These are phyloP conservation scores for Troides helena DNA, from an alignment of 2,888 invertebrate genomes.

Conservation along the genomic window DNA sequence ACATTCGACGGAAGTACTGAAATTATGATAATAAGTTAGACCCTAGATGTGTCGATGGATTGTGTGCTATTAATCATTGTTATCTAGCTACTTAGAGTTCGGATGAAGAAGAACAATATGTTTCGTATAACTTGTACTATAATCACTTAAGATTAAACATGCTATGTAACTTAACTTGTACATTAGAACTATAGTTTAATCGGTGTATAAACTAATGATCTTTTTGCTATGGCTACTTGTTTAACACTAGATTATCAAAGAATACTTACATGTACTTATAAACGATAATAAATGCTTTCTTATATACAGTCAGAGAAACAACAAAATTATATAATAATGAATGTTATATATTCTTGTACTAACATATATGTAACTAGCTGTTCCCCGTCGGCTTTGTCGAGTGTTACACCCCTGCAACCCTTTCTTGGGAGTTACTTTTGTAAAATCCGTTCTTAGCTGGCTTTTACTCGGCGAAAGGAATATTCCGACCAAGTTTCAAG, in stretches of 20 bases:
- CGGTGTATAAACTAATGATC: background rate
- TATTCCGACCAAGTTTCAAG: too few relatives aligned
- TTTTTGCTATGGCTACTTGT: background rate
- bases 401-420: too few relatives aligned
- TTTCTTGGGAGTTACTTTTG: too few relatives aligned
- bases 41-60: background rate
- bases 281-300: too few relatives aligned
- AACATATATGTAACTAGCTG: too few relatives aligned
- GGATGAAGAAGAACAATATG: background rate
- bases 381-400: too few relatives aligned
- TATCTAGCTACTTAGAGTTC: background rate
- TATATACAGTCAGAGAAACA: too few relatives aligned
- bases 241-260: background rate
- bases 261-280: background rate
- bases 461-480: too few relatives aligned
- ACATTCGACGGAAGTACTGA: background rate
- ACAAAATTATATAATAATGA: too few relatives aligned
- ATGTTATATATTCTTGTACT: too few relatives aligned
- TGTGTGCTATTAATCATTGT: background rate
- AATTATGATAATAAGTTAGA: conserved; percentile 6
- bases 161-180: background rate
- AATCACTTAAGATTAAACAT: background rate
- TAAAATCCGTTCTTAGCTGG: too few relatives aligned
- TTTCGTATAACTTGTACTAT: background rate
- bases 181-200: background rate